Conservation (phyloP, 2,888 invertebrate genomes). For the Agriotes lineatus region DNA sequence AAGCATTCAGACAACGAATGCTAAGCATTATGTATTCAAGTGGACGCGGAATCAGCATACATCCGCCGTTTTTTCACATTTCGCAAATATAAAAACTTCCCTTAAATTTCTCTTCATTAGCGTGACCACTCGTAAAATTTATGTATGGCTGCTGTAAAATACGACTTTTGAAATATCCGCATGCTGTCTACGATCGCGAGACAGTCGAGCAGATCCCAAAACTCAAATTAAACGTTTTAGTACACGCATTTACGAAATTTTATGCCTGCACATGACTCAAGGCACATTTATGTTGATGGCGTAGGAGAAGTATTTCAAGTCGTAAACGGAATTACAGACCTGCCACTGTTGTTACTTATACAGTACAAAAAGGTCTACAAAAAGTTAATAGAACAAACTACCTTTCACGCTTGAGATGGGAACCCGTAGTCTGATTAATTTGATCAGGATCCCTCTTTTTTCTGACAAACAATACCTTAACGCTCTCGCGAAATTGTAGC, state of each 20-base stretch:
- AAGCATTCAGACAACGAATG: too few species aligned
- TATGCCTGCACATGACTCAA: constrained; percentile 16
- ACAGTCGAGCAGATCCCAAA: too few species aligned
- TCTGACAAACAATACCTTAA: neutral
- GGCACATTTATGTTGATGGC: constrained; percentile 5
- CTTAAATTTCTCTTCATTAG: too few species aligned
- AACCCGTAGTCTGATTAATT: constrained; percentile 18
- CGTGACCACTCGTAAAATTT: too few species aligned
- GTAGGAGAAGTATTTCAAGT: constrained; percentile 3
- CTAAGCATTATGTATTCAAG: too few species aligned
- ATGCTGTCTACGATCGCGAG: too few species aligned
- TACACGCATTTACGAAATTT: constrained; percentile 11
- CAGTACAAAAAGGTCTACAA: constrained; percentile 18
- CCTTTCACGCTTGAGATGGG: constrained; percentile 17
- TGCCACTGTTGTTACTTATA: constrained; percentile 2
- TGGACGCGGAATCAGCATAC: too few species aligned
- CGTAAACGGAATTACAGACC: constrained; percentile 12
- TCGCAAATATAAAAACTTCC: too few species aligned
- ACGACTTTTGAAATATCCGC: too few species aligned
- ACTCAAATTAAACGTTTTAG: constrained; percentile 14
- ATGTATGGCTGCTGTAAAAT: too few species aligned
- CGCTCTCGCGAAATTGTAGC: neutral
- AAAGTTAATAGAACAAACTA: constrained; percentile 28
- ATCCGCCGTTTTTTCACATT: too few species aligned
- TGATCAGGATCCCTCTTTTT: constrained; percentile 10